Evolutionary conservation across 2,888 invertebrate genomes (phyloP), one percentile per base, ranked within the genome.

Genomic region (Anthophora plumipes): DNA sequence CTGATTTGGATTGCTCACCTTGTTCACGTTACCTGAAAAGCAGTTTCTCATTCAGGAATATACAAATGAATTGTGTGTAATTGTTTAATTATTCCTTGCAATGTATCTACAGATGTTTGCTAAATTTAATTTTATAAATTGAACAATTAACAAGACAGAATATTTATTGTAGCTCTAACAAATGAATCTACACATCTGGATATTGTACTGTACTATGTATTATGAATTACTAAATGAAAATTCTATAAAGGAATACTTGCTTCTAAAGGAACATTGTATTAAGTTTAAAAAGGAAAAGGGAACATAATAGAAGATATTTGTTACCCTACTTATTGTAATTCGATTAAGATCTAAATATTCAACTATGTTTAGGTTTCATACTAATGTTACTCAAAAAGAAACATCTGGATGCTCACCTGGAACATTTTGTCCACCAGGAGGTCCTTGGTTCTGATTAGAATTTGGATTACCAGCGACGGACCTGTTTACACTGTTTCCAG

Each of bases 1-100:
- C 87, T 94, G 92, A 90, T 94, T 94, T 50, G 94, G 91, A 91
- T 94, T 94, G 88, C 92, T 94, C 75, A 92, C 90, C 91, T 94
- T 94, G 86, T 92, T 94, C 66, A 92, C 90, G 73, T 91, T 92
- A 63, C 91, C 91, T 92, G 50, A 37, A 67, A 52, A 17, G 41
- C 22, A 20, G 41, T 31, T 37, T 11, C 43, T 1, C n/a, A 41
- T 20, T 11, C 6, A 59, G 17, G 17, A n/a, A 43, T 69, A 43
- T 20, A 46, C 11, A 48, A 11, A 17, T 64, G 48, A 8, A 54
- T 59, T n/a, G 17, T 39, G 69, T 50, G 20, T 37, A 46, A 37
- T 43, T 14, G 57, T 39, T 64, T 66, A 68, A 46, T 25, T 69
- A 31, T 31, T 31, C 31, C 31, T 31, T 31, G 31, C 4, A 31